Evolutionary conservation across 1,140 invertebrate species (phyloP), one percentile per base, ranked within the genome.

Genomic region (Carcinoscorpius rotundicauda): DNA sequence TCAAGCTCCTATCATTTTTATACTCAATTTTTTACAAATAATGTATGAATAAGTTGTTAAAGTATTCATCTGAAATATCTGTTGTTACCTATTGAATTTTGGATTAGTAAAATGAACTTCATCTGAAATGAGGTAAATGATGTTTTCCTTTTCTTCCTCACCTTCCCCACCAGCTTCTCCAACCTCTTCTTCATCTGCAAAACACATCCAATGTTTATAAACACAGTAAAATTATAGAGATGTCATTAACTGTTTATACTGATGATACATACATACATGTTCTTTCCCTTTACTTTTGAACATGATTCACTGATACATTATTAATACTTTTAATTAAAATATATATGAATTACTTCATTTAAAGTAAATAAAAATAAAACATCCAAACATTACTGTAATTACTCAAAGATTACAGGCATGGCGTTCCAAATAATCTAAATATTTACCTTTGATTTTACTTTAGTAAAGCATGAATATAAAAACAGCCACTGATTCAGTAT

Each of bases 71-170:
- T 49, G 5, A 64, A n/a, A 9, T 49, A 9, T 9, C 29, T 29
- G 29, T 29, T 29, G 29, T 50, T 68, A 69, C 65, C 66, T 66
- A 64, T 85, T 85, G 81, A 92, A 89, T 77, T 92, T 91, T 48
- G 88, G 85, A 76, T 85, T 93, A 61, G 86, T 86, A 74, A 93
- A 98, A 74, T 89, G 85, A 55, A 97, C 93, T 77, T 93, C 91
- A 78, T 90, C 91, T 64, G 88, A 88, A 68, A 98, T 87, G 71
- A 84, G 84, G 75, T 94, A 96, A 11, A 83, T 81, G 56, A 87
- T 83, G 72, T 83, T 84, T 75, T 93, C 89, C 58, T 89, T 91
- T 71, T 93, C 91, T 71, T 94, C 91, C 73, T 93, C 92, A n/a
- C 83, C 84, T 75, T 91, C 89, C 6, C 81, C 82, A 57, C 85